These are phyloP conservation scores for Diphyllodes magnificus DNA, from an alignment of 2,113 vertebrate species.

Conservation along the genomic window DNA sequence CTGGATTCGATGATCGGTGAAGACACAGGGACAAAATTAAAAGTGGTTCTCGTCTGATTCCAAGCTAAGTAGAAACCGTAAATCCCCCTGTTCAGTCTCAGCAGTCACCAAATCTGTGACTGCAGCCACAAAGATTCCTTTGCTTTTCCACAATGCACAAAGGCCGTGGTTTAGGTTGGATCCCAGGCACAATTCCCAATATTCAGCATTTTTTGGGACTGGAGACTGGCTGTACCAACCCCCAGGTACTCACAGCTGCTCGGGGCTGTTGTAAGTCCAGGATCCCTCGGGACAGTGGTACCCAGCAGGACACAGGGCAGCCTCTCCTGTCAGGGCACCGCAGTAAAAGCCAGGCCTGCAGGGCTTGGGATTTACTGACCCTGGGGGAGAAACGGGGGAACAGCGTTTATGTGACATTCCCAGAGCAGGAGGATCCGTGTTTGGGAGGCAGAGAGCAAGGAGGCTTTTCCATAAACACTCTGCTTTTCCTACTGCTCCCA, in stretches of 20 bases:
- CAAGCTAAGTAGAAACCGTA: neutral
- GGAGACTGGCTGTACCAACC: neutral
- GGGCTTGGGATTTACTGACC: constrained; percentile 75
- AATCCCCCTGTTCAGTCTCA: neutral
- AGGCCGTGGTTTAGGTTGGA: accelerated
- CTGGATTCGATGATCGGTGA: neutral
- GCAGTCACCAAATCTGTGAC: neutral
- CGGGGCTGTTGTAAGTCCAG: constrained; percentile 68
- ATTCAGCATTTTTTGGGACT: neutral
- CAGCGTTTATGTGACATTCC: accelerated
- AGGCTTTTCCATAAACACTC: neutral
- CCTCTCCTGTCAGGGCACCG: constrained; percentile 72
- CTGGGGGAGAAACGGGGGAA: constrained; percentile 40
- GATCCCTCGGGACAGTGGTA: constrained; percentile 86
- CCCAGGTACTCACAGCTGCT: constrained; percentile 78
- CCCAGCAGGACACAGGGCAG: constrained; percentile 80
- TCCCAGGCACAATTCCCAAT: neutral
- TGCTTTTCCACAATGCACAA: neutral
- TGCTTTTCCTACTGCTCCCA: neutral
- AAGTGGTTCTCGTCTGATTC: neutral
- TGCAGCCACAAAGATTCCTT: neutral
- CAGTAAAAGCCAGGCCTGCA: constrained; percentile 87
- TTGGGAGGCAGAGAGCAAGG: neutral
- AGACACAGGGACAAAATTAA: neutral
- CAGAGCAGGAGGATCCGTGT: neutral